Evolutionary conservation across 2,888 invertebrate species (phyloP).

Genomic region (Coenonympha arcania): DNA sequence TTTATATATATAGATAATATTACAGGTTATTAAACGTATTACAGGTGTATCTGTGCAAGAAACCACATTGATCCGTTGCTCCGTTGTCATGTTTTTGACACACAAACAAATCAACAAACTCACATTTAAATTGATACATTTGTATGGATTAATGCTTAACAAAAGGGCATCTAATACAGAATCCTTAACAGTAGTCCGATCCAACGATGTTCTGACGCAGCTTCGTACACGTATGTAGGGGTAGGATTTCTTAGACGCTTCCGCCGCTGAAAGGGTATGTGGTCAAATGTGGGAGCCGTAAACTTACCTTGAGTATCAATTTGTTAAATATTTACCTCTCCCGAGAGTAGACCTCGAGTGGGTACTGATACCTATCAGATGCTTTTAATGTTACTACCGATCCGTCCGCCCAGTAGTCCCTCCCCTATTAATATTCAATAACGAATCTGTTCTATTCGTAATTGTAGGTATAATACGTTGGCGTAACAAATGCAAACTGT

Average conservation of each 20-base stretch:
- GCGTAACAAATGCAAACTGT: conserved; percentile 7
- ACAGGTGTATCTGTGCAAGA: too few species aligned
- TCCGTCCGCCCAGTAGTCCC: conserved; percentile 15
- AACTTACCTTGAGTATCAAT: conserved; percentile 63
- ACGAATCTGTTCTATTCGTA: conserved; percentile 16
- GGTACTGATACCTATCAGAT: conserved; percentile 28
- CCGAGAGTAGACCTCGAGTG: conserved; percentile 34
- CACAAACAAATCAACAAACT: too few species aligned
- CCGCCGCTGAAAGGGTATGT: conserved; percentile 63
- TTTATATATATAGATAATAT: too few species aligned
- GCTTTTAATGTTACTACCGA: conserved; percentile 40
- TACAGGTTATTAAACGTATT: too few species aligned
- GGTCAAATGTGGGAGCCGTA: conserved; percentile 57
- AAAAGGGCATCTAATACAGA: neutral
- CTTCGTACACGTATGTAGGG: conserved; percentile 29
- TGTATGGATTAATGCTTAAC: too few species aligned
- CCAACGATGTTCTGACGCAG: conserved; percentile 29
- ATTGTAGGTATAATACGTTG: neutral
- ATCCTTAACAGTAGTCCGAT: neutral
- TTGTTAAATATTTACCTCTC: conserved; percentile 66
- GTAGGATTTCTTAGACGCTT: conserved; percentile 58
- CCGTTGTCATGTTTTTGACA: too few species aligned
- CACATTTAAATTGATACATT: too few species aligned
- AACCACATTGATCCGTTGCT: too few species aligned
- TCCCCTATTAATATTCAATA: conserved; percentile 23